Evolutionary conservation across 2,888 invertebrate genomes (phyloP), one percentile per base, ranked within the genome.

Genomic region (Harpalus rufipes): DNA sequence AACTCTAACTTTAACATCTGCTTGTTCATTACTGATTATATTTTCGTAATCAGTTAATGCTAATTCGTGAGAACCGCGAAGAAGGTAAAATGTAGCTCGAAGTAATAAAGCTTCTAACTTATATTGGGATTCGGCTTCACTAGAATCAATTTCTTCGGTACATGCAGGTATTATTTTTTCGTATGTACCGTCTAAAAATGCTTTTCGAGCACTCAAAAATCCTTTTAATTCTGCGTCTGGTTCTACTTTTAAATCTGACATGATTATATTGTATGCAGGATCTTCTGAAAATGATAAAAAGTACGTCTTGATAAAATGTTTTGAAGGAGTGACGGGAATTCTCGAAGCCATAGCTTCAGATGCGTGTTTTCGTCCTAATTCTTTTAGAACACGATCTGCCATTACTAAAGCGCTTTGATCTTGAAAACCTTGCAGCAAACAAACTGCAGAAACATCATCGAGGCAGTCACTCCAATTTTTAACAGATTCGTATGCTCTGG

Each of bases 391-490:
- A 81, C 96, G 93, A 91, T 98, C 98, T 25, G 98, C 98, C 91
- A 96, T 95, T 85, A 95, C 92, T 25, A 98, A 92, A 21, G 96
- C 95, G 86, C 93, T 94, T 88, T 95, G 95, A 89, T 97, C 97
- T 89, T 95, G 94, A 91, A 98, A 99, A 87, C 94, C 94, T 92
- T 98, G 98, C 86, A 98, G 92, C 87, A 98, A 95, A 89, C 98
- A 98, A 16, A 97, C 96, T 32, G 97, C 96, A 0, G 98, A 98
- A 0, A 98, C 95, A 92, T 99, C 98, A 92, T 98, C 97, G 80
- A 99, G 91, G 85, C 97, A 96, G 86, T 95, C 93, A 85, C 95
- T 94, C 88, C 97, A 93, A 87, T 98, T 95, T 85, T 95, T 95
- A 81, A 94, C 94, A 85, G 95, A 93, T 91, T 98, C 98, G 87